These are phyloP conservation scores for Melanchra persicariae DNA, from an alignment of 2,888 invertebrate genomes.

Conservation along the genomic window DNA sequence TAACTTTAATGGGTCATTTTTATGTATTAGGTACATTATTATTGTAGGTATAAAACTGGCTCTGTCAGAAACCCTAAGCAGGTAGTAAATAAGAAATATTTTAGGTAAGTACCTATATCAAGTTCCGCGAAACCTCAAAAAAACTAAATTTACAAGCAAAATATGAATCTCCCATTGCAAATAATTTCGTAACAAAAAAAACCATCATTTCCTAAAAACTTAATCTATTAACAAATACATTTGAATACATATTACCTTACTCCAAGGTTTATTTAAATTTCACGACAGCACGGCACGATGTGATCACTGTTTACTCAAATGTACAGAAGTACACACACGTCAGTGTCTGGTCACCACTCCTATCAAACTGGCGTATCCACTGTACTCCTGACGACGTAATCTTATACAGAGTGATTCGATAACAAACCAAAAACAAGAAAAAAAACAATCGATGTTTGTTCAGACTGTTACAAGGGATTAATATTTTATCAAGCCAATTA, in stretches of 20 bases:
- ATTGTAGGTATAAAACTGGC: background rate
- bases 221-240: constrained; percentile 13
- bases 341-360: constrained; percentile 45
- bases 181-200: background rate
- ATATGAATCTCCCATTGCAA: background rate
- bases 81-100: constrained; percentile 7
- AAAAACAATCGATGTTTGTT: background rate
- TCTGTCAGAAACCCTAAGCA: background rate
- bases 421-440: constrained; percentile 9
- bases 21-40: background rate
- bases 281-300: constrained; percentile 42
- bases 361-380: constrained; percentile 54
- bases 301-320: constrained; percentile 49
- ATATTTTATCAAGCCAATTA: background rate
- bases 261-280: constrained; percentile 53
- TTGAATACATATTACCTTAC: constrained; percentile 50
- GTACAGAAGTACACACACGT: constrained; percentile 44
- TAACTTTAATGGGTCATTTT: background rate
- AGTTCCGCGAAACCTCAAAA: background rate
- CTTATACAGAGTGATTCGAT: constrained; percentile 19
- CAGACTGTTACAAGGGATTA: background rate
- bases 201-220: background rate
- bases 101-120: no score
- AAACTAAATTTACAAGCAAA: background rate
- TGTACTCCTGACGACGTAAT: constrained; percentile 17